Evolutionary conservation across 2,113 vertebrate species (phyloP), one percentile per base, ranked within the genome.

Genomic region (Oxyura jamaicensis): DNA sequence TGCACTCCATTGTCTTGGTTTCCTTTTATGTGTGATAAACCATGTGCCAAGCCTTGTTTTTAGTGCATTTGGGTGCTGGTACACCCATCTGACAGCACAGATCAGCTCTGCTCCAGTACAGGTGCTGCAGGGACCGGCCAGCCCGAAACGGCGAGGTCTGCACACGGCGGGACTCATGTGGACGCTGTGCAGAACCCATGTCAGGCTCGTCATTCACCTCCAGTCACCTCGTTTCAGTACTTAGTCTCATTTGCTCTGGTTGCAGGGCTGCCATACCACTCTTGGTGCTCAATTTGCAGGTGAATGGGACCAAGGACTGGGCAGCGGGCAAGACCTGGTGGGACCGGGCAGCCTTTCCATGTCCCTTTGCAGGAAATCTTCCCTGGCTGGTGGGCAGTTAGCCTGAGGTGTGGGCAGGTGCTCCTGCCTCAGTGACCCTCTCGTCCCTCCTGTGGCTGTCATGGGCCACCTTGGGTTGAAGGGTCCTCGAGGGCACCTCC

Each of bases 111-210:
- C 48, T 28, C 28, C 26, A 42, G 53, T 29, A 36, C 20, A 44
- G 62, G 29, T 7, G 1, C 50, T 1, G 1, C 36, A 41, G 56
- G 67, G 25, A 80, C 23, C 0, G 8, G 55, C 23, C 56, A 35
- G 41, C 71, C 39, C 36, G 41, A 55, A 25, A 21, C 26, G 4
- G 20, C 0, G 1, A 53, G 56, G 56, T 33, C 63, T 79, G 26
- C 25, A 10, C 23, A 33, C 21, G n/a, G 35, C 31, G 7, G 73
- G 53, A 71, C 50, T 7, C 1, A 0, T 12, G 11, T 28, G 48
- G 55, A 76, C 77, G 52, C 65, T 18, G 8, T 6, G 8, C 15
- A 53, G 63, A 39, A 46, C 29, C 33, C 73, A 20, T 56, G 78
- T 44, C 26, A 16, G 62, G n/a, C 44, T 80, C 31, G 21, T 36